A percentile compares a stretch with the other conserved stretches of the same genome.
phyloP scores from a whole-genome alignment of 2,113 vertebrate genomes.

The Ophthalmolycus amberensis region DNA sequence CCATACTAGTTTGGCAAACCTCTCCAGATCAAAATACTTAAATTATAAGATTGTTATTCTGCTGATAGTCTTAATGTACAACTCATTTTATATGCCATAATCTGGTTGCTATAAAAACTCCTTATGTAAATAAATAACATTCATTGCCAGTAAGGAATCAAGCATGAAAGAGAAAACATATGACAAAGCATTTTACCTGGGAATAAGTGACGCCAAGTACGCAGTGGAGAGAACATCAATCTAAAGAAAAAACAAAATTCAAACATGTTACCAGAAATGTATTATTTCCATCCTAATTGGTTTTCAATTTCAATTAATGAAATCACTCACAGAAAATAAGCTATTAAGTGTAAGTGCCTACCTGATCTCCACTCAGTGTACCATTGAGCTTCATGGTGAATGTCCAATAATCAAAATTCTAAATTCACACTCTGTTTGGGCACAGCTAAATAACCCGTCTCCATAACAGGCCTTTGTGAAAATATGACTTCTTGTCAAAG shows the following conservation, averaged over 20 bases:
- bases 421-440: neutral
- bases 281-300: neutral
- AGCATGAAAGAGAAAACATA: neutral
- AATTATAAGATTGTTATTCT: neutral
- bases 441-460: neutral
- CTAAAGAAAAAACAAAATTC: constrained; percentile 66
- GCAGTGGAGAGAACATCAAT: constrained; percentile 64
- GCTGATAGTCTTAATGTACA: neutral
- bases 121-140: neutral
- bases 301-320: neutral
- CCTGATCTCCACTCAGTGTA: constrained; percentile 39
- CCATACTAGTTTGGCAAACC: constrained; percentile 15
- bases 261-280: neutral
- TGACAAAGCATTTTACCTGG: constrained; percentile 72
- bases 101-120: neutral
- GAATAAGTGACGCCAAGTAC: constrained; percentile 71
- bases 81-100: neutral
- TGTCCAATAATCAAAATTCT: neutral
- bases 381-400: constrained; percentile 44
- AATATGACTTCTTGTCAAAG: neutral
- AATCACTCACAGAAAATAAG: neutral
- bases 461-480: constrained; percentile 15
- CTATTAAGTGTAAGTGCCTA: constrained; percentile 5
- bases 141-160: neutral
- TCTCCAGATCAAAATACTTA: neutral